phyloP scores from a whole-genome alignment of 2,113 vertebrate genomes.

The Serilophus lunatus region DNA sequence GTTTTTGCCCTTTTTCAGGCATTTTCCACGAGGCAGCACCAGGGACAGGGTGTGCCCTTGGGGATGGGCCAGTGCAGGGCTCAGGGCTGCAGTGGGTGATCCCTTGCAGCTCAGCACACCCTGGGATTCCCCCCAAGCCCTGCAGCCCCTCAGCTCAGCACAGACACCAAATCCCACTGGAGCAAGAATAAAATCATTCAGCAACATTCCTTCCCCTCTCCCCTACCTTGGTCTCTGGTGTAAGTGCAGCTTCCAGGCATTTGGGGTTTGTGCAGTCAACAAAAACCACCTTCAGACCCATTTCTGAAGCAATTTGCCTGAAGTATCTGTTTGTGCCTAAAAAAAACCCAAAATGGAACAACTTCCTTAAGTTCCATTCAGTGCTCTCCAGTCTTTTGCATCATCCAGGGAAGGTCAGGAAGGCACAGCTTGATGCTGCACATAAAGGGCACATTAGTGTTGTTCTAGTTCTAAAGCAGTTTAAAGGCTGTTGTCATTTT shows the following conservation, averaged over 20 bases:
- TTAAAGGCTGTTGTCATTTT: neutral
- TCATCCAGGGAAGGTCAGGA: neutral
- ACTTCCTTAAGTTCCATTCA: no score
- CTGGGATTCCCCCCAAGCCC: neutral
- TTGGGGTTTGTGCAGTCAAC: constrained; percentile 82
- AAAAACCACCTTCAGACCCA: constrained; percentile 81
- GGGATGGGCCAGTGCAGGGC: no score
- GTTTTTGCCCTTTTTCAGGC: neutral
- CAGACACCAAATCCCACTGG: no score
- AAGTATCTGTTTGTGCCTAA: constrained; percentile 90
- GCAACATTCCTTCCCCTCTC: neutral
- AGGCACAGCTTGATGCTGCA: neutral
- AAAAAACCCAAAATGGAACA: neutral
- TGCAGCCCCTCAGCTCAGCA: neutral
- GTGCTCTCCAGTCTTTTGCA: neutral
- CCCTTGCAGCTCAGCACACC: no score
- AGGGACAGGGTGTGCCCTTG: no score
- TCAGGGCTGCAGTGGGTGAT: no score
- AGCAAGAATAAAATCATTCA: neutral
- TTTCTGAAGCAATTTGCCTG: constrained; percentile 68
- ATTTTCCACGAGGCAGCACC: neutral
- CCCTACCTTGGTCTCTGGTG: constrained; percentile 87
- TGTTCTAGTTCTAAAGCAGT: neutral
- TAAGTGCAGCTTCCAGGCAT: constrained; percentile 82
- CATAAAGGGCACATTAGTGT: rapidly evolving